Base-by-base conservation (phyloP, 2,888 invertebrate genomes). In the Lasioglossum morio region DNA sequence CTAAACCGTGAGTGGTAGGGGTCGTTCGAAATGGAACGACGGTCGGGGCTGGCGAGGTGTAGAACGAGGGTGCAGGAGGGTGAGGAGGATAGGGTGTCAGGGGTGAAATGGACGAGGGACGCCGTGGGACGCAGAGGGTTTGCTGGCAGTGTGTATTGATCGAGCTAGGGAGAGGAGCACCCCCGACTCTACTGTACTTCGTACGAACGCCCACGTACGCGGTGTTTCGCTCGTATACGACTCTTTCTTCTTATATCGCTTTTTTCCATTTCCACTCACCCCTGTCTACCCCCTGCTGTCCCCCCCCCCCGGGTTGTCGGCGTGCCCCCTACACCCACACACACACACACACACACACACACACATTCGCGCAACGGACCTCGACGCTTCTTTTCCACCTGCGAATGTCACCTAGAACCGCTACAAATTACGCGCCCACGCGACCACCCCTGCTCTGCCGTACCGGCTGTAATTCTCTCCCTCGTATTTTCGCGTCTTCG, bases 131-230 rank as follows among this genome's bases (percentile, higher is more conserved):
- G 89, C 78, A 82, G 85, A 87, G 92, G 89, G 90, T 91, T 88
- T 91, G 92, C 91, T 91, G 92, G 91, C 92, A 92, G 94, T 92
- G 92, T 92, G 94, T 94, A 94, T 94, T 94, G 94, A 94, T 94
- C 94, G 94, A 92, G 91, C 91, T 89, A 92, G 90, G 87, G 70
- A 88, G 90, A 90, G 83, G 86, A 90, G 88, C 86, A 87, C 78
- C 82, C 86, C 81, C 70, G 82, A 79, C 88, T 90, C 87, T 74
- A 87, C 88, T 85, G 85, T 87, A 79, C 91, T 89, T 89, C 92
- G 85, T 87, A 91, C 90, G 87, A 88, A 91, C 92, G 89, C 91
- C 89, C 92, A 90, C 87, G 85, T 91, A 89, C 84, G 88, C 86
- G 82, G 69, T 88, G 86, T 90, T 90, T 89, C 90, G 81, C 84